A percentile compares a stretch with the other conserved stretches of the same genome.
phyloP scores from a whole-genome alignment of 2,113 vertebrate species.

The Channa maculata region DNA sequence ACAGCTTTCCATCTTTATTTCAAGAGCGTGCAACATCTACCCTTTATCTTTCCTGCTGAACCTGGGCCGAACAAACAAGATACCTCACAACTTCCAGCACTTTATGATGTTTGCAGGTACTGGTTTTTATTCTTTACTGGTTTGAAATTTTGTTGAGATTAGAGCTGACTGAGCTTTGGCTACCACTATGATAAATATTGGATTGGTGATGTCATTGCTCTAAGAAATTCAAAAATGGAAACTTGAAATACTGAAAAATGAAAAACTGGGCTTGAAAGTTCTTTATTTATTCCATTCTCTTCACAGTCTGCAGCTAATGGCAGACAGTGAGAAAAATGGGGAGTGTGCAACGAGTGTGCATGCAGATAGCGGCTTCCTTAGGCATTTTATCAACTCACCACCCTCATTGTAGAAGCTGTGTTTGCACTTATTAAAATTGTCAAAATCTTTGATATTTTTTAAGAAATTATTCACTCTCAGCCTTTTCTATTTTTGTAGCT shows the following conservation, averaged over 20 bases:
- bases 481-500: slow-evolving; percentile 34
- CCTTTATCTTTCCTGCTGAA: slow-evolving; percentile 89
- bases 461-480: neutral
- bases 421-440: slow-evolving; percentile 12
- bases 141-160: too few species aligned
- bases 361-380: slow-evolving; percentile 2
- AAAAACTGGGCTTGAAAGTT: slow-evolving; percentile 20
- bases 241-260: neutral
- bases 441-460: neutral
- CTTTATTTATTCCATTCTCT: slow-evolving; percentile 40
- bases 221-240: neutral
- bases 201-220: slow-evolving; percentile 74
- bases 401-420: neutral
- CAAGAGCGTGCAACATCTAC: slow-evolving; percentile 90
- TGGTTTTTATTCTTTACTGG: slow-evolving; percentile 1
- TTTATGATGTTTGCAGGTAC: slow-evolving; percentile 94
- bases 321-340: slow-evolving; percentile 36
- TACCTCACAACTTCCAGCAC: slow-evolving; percentile 85
- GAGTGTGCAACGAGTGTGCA: neutral
- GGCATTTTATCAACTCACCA: slow-evolving; percentile 27
- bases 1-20: slow-evolving; percentile 87
- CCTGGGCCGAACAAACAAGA: slow-evolving; percentile 85
- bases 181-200: neutral
- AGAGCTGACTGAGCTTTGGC: neutral
- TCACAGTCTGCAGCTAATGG: slow-evolving; percentile 36